Conservation (phyloP, 2,113 vertebrate genomes). For the Oxyura jamaicensis region DNA sequence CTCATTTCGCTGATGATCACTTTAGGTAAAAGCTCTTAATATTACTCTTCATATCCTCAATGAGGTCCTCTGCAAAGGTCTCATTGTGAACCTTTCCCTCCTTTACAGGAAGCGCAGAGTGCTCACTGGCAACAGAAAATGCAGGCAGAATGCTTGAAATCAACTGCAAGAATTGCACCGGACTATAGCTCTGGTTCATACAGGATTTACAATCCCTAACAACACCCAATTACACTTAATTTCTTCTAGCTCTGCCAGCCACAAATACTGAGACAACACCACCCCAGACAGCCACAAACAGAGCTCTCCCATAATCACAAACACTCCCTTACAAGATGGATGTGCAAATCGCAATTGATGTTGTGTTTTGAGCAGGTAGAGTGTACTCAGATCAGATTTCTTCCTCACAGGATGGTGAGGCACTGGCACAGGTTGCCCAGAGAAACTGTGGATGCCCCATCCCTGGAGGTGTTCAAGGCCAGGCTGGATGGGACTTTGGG, state of each 20-base stretch:
- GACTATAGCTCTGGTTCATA: not conserved
- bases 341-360: not conserved
- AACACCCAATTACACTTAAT: not conserved
- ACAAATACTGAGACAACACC: not conserved
- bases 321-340: not conserved
- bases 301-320: not conserved
- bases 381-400: not conserved
- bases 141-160: not conserved
- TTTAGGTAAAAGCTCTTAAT: not conserved
- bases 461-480: too few relatives aligned
- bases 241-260: not conserved
- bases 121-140: not conserved
- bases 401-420: too few relatives aligned
- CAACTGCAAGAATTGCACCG: not conserved
- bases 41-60: not conserved
- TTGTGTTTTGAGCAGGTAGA: not conserved
- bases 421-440: too few relatives aligned
- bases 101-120: not conserved
- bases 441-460: too few relatives aligned
- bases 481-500: too few relatives aligned
- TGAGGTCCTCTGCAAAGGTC: not conserved
- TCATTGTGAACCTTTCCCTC: not conserved
- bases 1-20: not conserved
- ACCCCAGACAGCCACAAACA: not conserved
- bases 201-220: not conserved